Percentiles rank a stretch among this genome's conserved stretches.
phyloP scores from a whole-genome alignment of 2,888 invertebrate species.

The Hyles lineata region DNA sequence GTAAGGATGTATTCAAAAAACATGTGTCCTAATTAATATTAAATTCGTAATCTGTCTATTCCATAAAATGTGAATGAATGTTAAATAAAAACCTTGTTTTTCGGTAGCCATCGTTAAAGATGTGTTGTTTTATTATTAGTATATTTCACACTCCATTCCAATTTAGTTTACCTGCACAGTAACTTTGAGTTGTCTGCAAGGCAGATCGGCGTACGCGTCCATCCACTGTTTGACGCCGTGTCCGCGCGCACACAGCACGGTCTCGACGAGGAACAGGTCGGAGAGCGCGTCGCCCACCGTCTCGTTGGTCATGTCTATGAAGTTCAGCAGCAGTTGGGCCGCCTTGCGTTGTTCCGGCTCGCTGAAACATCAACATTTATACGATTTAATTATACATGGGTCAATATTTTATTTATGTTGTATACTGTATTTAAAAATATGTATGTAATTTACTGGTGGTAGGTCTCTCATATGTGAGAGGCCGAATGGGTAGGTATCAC shows the following conservation, averaged over 20 bases:
- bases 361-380: conserved; percentile 44
- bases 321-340: conserved; percentile 86
- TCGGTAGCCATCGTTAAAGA: too few species aligned
- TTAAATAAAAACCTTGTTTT: too few species aligned
- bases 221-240: conserved; percentile 94
- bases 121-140: too few species aligned
- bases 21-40: too few species aligned
- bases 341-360: conserved; percentile 81
- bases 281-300: conserved; percentile 99
- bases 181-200: conserved; percentile 95
- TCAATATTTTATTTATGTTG: neutral
- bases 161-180: conserved; percentile 86
- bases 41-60: too few species aligned
- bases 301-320: conserved; percentile 96
- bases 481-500: too few species aligned
- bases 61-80: too few species aligned
- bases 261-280: conserved; percentile 97
- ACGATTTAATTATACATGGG: neutral
- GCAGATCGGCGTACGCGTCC: conserved; percentile 92
- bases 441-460: too few species aligned
- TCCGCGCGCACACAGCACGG: conserved; percentile 92
- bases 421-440: too few species aligned
- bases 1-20: too few species aligned
- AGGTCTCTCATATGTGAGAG: too few species aligned
- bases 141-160: too few species aligned